Evolutionary conservation across 2,888 invertebrate genomes (phyloP), one percentile per base, ranked within the genome.

Genomic region (Mesoligia furuncula): DNA sequence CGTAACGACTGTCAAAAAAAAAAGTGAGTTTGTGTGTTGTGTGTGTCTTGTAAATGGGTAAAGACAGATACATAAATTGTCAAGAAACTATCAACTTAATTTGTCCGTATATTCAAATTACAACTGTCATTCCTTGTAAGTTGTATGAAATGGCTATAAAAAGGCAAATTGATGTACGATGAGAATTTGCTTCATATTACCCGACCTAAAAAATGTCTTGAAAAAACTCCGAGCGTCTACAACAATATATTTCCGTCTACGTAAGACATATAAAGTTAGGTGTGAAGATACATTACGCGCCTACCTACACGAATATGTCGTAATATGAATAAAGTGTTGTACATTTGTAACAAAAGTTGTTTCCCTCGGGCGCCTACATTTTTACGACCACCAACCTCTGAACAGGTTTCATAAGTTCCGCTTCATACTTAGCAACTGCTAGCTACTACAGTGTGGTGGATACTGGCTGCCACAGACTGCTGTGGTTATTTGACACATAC

Each of bases 291-390:
- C 48, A 61, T 72, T 42, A 71, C 54, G 24, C 27, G 20, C 54
- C 24, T 24, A 57, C 48, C 57, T 68, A 24, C 68, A 36, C 7
- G 31, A 57, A 65, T 54, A 54, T n/a, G 42, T 70, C 51, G 62
- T 71, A 57, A 74, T 74, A 74, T 72, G 45, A 57, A 62, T 77
- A 83, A 74, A 61, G 24, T 57, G 54, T 36, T 39, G n/a, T 75
- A 75, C 70, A 69, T 76, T 74, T 62, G 57, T 73, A 70, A 77
- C 74, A 82, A 62, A 76, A 85, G 76, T 76, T 70, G 59, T 51
- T 65, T 83, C 79, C 66, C 82, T 45, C 71, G 69, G 71, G 74
- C 45, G 69, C 57, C 15, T 62, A 82, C 62, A 39, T 79, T 82
- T 81, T 68, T 77, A 70, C 62, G 48, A 48, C 45, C 0, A 39